A percentile compares a stretch with the other conserved stretches of the same genome.
These are phyloP conservation scores for Fregetta grallaria DNA, from an alignment of 2,113 vertebrate species.

Conservation along the genomic window DNA sequence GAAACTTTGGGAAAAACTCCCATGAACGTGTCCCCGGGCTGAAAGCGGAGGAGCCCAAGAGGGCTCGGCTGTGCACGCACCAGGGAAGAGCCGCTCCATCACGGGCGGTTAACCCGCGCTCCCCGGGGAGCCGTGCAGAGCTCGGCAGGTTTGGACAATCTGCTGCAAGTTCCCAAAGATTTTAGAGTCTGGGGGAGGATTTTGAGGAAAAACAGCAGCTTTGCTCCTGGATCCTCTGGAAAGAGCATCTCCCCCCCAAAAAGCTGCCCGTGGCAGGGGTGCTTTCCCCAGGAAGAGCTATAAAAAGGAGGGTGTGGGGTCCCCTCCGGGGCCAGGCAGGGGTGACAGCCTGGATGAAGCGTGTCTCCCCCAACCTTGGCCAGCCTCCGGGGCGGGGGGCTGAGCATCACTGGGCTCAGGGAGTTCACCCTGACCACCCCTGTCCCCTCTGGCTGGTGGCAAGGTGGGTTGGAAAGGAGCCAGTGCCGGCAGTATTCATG, in stretches of 20 bases:
- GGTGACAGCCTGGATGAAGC: neutral
- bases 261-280: neutral
- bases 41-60: neutral
- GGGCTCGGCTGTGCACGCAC: accelerated
- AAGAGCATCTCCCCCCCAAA: neutral
- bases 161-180: neutral
- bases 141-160: neutral
- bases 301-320: neutral
- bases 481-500: accelerated
- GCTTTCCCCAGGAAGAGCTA: neutral
- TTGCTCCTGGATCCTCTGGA: neutral
- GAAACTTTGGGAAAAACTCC: neutral
- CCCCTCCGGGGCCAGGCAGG: neutral
- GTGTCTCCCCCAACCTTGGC: neutral
- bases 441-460: neutral
- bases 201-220: neutral
- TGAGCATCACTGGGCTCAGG: neutral
- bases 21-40: neutral
- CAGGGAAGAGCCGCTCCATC: neutral
- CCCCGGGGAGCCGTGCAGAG: neutral
- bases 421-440: neutral
- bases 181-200: neutral
- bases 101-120: neutral
- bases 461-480: neutral
- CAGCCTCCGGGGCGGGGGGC: neutral